A percentile compares a stretch with the other conserved stretches of the same genome.
phyloP scores from a whole-genome alignment of 2,888 invertebrate genomes.

The Agriopis aurantiaria region DNA sequence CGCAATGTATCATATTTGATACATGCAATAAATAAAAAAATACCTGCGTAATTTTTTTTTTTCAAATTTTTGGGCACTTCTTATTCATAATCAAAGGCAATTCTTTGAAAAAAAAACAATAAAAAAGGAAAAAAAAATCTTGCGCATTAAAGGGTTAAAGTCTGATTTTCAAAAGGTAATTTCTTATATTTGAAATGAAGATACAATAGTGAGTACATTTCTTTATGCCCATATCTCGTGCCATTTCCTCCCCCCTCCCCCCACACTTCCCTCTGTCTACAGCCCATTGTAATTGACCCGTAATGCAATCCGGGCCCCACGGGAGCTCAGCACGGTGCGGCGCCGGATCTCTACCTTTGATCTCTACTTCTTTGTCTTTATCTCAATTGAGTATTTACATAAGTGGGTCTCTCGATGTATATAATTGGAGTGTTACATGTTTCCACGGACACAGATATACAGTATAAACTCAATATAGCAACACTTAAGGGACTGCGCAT shows the following conservation, averaged over 20 bases:
- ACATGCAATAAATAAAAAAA: too few species aligned
- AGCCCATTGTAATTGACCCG: slow-evolving; percentile 27
- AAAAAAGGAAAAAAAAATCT: too few species aligned
- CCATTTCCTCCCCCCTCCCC: neutral
- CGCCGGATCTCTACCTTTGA: slow-evolving; percentile 22
- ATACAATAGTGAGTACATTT: neutral
- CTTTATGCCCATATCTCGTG: neutral
- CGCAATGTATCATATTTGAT: too few species aligned
- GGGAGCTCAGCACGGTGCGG: slow-evolving; percentile 9
- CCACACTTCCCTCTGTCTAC: neutral
- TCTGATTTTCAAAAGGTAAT: too few species aligned
- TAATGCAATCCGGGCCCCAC: slow-evolving; percentile 27
- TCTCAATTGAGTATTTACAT: slow-evolving; percentile 32
- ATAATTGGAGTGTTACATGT: slow-evolving; percentile 17
- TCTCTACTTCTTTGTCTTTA: slow-evolving; percentile 29
- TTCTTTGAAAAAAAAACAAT: too few species aligned
- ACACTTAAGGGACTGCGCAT: too few species aligned
- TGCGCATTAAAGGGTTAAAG: too few species aligned
- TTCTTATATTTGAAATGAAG: too few species aligned
- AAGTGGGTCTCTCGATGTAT: slow-evolving; percentile 13
- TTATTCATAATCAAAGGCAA: too few species aligned
- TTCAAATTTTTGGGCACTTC: too few species aligned
- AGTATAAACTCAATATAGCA: too few species aligned
- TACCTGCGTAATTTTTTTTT: too few species aligned
- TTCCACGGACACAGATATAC: slow-evolving; percentile 6